Percentiles rank a stretch among this genome's conserved stretches.
These are phyloP conservation scores for Arion vulgaris DNA, from an alignment of 1,140 invertebrate species.

Conservation along the genomic window DNA sequence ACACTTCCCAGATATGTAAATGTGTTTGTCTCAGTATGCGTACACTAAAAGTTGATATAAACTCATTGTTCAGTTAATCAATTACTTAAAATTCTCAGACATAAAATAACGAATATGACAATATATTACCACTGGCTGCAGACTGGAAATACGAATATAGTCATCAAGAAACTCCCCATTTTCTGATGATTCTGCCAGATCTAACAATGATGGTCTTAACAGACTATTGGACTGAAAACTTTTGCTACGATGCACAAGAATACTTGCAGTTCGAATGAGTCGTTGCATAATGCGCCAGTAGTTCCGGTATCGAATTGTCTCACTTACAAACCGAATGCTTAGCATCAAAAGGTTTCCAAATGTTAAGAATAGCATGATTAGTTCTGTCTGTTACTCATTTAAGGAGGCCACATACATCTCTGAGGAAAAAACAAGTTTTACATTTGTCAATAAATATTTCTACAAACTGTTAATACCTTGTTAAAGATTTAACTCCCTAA, in stretches of 20 bases:
- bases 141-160: slow-evolving; percentile 9
- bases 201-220: not conserved
- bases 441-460: too few species aligned
- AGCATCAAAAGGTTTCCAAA: slow-evolving; percentile 4
- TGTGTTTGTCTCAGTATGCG: too few species aligned
- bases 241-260: not conserved
- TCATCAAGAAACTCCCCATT: slow-evolving; percentile 1
- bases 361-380: slow-evolving; percentile 26
- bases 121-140: slow-evolving; percentile 7
- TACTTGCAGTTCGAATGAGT: not conserved
- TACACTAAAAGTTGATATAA: too few species aligned
- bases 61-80: too few species aligned
- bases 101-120: too few species aligned
- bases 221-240: not conserved
- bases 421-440: too few species aligned
- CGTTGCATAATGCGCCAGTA: slow-evolving; percentile 10
- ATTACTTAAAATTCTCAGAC: too few species aligned
- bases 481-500: too few species aligned
- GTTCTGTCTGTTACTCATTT: too few species aligned
- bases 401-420: too few species aligned
- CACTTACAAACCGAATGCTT: slow-evolving; percentile 2
- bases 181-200: not conserved
- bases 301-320: not conserved
- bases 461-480: too few species aligned
- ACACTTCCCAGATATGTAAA: too few species aligned